Base-by-base conservation (phyloP, 2,797 vertebrate species). In the Basileuterus tristriatus region DNA sequence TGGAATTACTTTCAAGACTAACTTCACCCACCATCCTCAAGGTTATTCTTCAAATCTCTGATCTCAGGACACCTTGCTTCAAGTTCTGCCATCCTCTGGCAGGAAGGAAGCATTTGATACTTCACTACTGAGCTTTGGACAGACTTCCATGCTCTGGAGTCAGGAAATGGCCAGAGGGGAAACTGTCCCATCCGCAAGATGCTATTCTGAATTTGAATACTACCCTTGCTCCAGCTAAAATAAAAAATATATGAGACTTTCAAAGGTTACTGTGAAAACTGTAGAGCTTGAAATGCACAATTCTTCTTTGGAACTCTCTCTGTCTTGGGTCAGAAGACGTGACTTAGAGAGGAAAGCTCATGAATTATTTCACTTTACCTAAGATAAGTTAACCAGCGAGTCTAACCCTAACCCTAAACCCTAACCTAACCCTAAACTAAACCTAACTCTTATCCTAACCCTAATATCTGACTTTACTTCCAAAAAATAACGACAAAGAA, bases 251-350 rank as follows among this genome's bases (percentile, higher is more conserved):
- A n/a, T 0, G 2, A 77, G 34, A 5, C 11, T 87, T 76, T 70
- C 55, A 80, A 87, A 76, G 56, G 14, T 49, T 21, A 22, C 8
- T 6, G 4, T 74, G 64, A 93, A 76, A 90, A 23, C 47, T 89
- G 23, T 2, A 0, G 19, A 69, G 19, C 8, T 63, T 72, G 6
- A 7, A 34, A 69, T 55, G n/a, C 0, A 1, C 17, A 87, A 11
- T 12, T 91, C 9, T 65, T 37, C 24, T 50, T 56, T 60, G 36
- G 1, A 68, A 29, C 8, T 6, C 49, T 71, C 53, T 43, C 19
- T 3, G 5, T 22, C 30, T 63, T 49, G 9, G 11, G 17, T 41
- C 18, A 26, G 59, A 63, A 92, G 41, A 41, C 5, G 7, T 32
- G 47, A 20, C 12, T 55, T 50, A 12, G 34, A 70, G 53, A 71